Percentiles rank a stretch among this genome's conserved stretches.
phyloP scores from a whole-genome alignment of 1,140 invertebrate genomes.

The Drosophila funebris region DNA sequence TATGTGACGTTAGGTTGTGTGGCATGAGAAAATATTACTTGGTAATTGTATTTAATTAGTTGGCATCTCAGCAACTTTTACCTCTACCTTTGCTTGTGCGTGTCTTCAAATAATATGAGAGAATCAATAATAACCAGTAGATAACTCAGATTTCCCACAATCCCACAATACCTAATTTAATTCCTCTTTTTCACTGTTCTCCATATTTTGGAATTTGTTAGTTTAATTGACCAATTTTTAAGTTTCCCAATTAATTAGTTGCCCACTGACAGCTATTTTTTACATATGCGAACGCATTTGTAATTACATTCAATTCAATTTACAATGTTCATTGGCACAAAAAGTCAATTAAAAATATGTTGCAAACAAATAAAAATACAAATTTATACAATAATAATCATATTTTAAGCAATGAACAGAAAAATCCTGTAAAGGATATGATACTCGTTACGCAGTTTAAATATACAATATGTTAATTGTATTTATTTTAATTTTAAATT shows the following conservation, averaged over 20 bases:
- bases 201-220: neutral
- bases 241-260: conserved; percentile 4
- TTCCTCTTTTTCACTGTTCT: neutral
- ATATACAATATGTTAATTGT: too few species aligned
- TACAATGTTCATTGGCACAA: conserved; percentile 4
- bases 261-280: neutral
- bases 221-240: conserved; percentile 1
- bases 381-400: conserved; percentile 9
- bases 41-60: conserved; percentile 58
- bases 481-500: too few species aligned
- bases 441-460: too few species aligned
- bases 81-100: conserved; percentile 1
- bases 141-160: neutral
- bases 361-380: conserved; percentile 14
- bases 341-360: conserved; percentile 20
- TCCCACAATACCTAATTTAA: neutral
- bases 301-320: conserved; percentile 25
- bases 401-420: neutral
- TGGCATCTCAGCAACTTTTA: conserved; percentile 31
- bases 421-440: too few species aligned
- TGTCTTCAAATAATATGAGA: conserved; percentile 35
- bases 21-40: conserved; percentile 21
- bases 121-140: conserved; percentile 52
- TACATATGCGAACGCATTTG: neutral
- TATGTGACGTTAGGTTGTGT: conserved; percentile 40